Percentiles rank a stretch among this genome's conserved stretches.
Evolutionary conservation across 2,797 vertebrate species (phyloP).

Genomic region (Percopsis omiscomaycus): DNA sequence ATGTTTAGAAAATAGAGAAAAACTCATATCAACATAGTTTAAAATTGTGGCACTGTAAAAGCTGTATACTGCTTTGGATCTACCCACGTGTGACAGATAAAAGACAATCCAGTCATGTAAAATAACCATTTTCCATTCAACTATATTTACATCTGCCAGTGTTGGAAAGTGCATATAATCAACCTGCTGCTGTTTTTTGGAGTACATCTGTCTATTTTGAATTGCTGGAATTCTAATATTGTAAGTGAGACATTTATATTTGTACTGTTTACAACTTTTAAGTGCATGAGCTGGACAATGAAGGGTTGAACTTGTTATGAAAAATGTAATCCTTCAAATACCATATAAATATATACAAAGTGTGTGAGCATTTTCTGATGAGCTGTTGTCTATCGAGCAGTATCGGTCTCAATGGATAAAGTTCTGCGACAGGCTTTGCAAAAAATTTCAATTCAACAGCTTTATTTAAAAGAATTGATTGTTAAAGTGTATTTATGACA

Average conservation of each 20-base stretch:
- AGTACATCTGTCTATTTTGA: slow-evolving; percentile 76
- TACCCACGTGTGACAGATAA: slow-evolving; percentile 48
- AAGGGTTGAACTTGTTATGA: slow-evolving; percentile 59
- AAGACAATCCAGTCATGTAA: slow-evolving; percentile 70
- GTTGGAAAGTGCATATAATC: slow-evolving; percentile 71
- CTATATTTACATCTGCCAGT: slow-evolving; percentile 60
- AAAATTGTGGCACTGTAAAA: slow-evolving; percentile 41
- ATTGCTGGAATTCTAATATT: slow-evolving; percentile 75
- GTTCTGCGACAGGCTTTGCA: slow-evolving; percentile 63
- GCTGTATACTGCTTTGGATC: slow-evolving; percentile 69
- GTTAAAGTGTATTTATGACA: slow-evolving; percentile 69
- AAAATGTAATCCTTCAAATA: slow-evolving; percentile 43
- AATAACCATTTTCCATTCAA: slow-evolving; percentile 66
- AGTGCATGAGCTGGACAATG: slow-evolving; percentile 77
- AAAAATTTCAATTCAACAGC: slow-evolving; percentile 52
- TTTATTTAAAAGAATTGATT: slow-evolving; percentile 69
- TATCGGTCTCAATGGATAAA: slow-evolving; percentile 50
- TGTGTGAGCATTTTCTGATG: slow-evolving; percentile 66
- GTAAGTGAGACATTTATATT: slow-evolving; percentile 79
- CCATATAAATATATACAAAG: slow-evolving; percentile 46
- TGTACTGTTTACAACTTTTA: slow-evolving; percentile 79
- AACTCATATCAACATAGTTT: slow-evolving; percentile 38
- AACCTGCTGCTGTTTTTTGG: slow-evolving; percentile 76
- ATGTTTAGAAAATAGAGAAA: slow-evolving; percentile 33
- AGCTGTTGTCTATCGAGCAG: slow-evolving; percentile 58